Percentiles rank a stretch among this genome's conserved stretches.
These are phyloP conservation scores for Lophochroa leadbeateri DNA, from an alignment of 2,113 vertebrate species.

Conservation along the genomic window DNA sequence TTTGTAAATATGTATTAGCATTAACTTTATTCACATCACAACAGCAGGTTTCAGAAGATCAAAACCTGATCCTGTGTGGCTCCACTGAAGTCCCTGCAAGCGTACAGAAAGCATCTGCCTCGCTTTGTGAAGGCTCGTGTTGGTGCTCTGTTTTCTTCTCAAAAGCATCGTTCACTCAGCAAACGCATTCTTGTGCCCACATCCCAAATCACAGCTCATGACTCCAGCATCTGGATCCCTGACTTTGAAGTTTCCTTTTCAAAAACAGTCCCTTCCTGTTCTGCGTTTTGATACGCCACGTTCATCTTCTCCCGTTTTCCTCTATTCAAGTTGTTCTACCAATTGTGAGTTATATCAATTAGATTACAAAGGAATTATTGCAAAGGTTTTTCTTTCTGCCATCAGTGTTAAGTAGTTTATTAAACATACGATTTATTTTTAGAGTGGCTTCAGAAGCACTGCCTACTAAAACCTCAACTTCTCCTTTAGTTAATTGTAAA, in stretches of 20 bases:
- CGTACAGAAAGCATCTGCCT: rapidly evolving
- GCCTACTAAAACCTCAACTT: neutral
- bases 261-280: slow-evolving; percentile 19
- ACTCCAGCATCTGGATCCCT: neutral
- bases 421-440: neutral
- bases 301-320: neutral
- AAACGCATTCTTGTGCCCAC: rapidly evolving
- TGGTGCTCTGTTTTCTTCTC: neutral
- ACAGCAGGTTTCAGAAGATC: neutral
- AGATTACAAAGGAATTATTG: neutral
- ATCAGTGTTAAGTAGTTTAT: neutral
- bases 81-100: neutral
- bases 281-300: neutral
- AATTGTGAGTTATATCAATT: neutral
- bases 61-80: neutral
- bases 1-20: neutral
- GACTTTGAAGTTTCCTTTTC: slow-evolving; percentile 24
- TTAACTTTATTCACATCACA: neutral
- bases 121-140: neutral
- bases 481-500: neutral
- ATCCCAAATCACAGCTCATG: neutral
- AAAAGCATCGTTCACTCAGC: rapidly evolving
- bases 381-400: slow-evolving; percentile 7
- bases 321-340: neutral
- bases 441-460: neutral